Base-by-base conservation (phyloP, 2,113 vertebrate species). In the Corydoras sp. region DNA sequence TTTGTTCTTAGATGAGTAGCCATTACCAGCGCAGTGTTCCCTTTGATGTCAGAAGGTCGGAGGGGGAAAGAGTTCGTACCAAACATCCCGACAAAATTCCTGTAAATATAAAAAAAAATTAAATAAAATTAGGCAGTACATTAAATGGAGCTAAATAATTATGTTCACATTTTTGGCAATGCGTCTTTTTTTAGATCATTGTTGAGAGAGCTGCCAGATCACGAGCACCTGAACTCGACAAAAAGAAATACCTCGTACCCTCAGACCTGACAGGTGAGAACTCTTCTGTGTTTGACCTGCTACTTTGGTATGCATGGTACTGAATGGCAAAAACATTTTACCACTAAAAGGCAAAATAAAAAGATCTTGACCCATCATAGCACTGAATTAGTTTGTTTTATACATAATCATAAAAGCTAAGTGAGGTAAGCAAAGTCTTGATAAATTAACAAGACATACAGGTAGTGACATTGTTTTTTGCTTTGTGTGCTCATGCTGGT, bases 161-260 rank as follows among this genome's bases (percentile, higher is more conserved):
- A 43, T 58, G 3, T 62, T 58, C 18, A 60, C 58, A 62, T 35
- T 59, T 24, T 35, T 58, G n/a, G 0, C 2, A 2, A 12, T 78
- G 1, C 10, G 70, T 11, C 59, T 62, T 71, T n/a, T 55, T 62
- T 59, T 77, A 99, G 96, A 95, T 99, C 76, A 99, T 99, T 0
- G 94, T 98, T 79, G 95, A 99, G 82, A 92, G 94, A 83, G 91
- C 94, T 53, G 84, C 88, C 0, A 94, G 96, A 86, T 96, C 96
- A 77, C 90, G 95, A 82, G 96, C 95, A 65, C 95, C 96, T 9
- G 95, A 99, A 53, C 83, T 98, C 83, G 96, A 98, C 86, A 98
- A 99, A 86, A 95, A 97, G 88, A 99, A 99, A 89, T 98, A 97
- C 60, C 87, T 98, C 0, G 96, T 99, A 77, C 96, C 95, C 79